phyloP scores from a whole-genome alignment of 2,888 invertebrate species.

The Troides aeacus region DNA sequence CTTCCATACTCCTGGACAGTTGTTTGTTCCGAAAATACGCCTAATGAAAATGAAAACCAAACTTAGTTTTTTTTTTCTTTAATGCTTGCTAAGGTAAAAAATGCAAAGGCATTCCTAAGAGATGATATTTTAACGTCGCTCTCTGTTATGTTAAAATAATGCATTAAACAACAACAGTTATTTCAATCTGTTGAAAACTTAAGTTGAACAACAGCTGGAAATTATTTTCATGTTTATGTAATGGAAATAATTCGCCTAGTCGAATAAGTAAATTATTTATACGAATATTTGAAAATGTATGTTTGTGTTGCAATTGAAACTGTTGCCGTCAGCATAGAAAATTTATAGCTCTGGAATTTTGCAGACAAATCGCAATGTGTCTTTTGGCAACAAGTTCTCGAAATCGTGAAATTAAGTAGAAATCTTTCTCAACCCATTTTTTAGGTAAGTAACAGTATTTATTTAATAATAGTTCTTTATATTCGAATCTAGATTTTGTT shows the following conservation, averaged over 20 bases:
- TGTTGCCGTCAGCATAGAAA: slow-evolving; percentile 20
- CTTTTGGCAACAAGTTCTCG: slow-evolving; percentile 26
- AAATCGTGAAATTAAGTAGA: slow-evolving; percentile 19
- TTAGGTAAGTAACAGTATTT: background rate
- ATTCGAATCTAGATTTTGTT: background rate
- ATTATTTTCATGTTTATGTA: background rate
- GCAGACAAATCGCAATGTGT: slow-evolving; percentile 25
- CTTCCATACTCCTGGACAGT: slow-evolving; percentile 1
- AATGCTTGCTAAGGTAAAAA: too few species aligned
- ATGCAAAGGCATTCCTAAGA: too few species aligned
- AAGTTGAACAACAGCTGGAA: background rate
- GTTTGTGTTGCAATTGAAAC: slow-evolving; percentile 24
- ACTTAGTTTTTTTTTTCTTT: too few species aligned
- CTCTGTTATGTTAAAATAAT: too few species aligned
- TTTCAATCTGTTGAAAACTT: too few species aligned
- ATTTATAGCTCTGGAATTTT: slow-evolving; percentile 22
- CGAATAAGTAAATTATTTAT: slow-evolving; percentile 7
- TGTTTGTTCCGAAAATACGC: background rate
- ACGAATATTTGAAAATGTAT: slow-evolving; percentile 19
- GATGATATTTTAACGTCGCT: too few species aligned
- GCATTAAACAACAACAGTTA: too few species aligned
- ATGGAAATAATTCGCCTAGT: background rate
- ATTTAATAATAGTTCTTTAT: background rate
- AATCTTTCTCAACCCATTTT: background rate
- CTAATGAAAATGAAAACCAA: background rate